A percentile compares a stretch with the other conserved stretches of the same genome.
phyloP scores from a whole-genome alignment of 2,888 invertebrate genomes.

The Epinotia nisella region DNA sequence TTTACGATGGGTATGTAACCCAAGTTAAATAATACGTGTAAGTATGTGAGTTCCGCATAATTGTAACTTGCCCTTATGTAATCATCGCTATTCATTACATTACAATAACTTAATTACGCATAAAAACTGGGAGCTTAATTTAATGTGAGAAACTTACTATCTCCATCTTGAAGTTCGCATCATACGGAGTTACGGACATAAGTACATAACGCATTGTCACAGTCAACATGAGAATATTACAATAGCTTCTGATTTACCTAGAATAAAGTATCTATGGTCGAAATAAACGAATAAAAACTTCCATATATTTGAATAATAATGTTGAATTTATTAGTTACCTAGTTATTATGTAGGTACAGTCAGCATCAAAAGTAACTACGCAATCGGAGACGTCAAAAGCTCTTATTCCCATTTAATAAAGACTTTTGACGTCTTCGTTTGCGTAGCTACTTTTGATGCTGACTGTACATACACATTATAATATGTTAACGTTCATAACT shows the following conservation, averaged over 20 bases:
- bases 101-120: conserved; percentile 50
- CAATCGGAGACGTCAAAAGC: too few species aligned
- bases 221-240: background rate
- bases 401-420: too few species aligned
- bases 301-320: too few species aligned
- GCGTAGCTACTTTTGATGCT: too few species aligned
- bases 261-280: too few species aligned
- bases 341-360: too few species aligned
- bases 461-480: background rate
- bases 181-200: conserved; percentile 26
- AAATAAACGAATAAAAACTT: too few species aligned
- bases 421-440: too few species aligned
- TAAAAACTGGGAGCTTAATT: conserved; percentile 47
- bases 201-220: conserved; percentile 24
- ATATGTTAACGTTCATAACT: background rate
- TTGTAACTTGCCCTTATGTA: conserved; percentile 33
- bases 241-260: background rate
- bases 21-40: background rate
- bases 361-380: too few species aligned
- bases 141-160: conserved; percentile 51
- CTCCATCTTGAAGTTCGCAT: conserved; percentile 37
- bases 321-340: too few species aligned
- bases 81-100: conserved; percentile 24
- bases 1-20: background rate
- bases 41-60: conserved; percentile 10